phyloP scores from a whole-genome alignment of 2,888 invertebrate species.

The Tenthredo livida region DNA sequence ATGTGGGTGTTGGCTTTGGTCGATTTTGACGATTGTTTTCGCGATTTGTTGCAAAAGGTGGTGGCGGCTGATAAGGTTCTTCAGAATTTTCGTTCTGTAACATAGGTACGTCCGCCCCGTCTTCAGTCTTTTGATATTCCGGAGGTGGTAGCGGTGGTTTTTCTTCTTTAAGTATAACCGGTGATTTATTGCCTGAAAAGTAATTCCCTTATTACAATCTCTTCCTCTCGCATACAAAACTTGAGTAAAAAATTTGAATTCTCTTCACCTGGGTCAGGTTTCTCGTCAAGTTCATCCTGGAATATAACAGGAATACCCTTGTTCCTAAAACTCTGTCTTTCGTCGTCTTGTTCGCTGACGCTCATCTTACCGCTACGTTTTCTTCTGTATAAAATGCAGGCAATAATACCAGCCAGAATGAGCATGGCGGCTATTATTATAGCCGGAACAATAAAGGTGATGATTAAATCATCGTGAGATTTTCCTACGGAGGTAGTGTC shows the following conservation, averaged over 20 bases:
- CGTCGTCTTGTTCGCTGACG: constrained; percentile 89
- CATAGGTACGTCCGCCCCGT: constrained; percentile 79
- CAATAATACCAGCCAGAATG: constrained; percentile 91
- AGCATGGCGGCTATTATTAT: constrained; percentile 94
- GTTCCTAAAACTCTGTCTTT: constrained; percentile 90
- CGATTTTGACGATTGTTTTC: constrained; percentile 87
- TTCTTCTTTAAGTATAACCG: constrained; percentile 96
- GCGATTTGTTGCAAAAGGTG: constrained; percentile 88
- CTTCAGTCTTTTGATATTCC: constrained; percentile 83
- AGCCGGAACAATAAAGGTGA: constrained; percentile 94
- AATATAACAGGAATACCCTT: constrained; percentile 97
- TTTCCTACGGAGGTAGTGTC: constrained; percentile 76
- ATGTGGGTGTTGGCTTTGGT: constrained; percentile 93
- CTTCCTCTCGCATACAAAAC: background rate
- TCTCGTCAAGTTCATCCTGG: constrained; percentile 97
- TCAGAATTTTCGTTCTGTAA: constrained; percentile 78
- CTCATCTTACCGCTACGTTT: constrained; percentile 92
- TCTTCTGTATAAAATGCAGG: constrained; percentile 92
- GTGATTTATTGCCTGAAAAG: constrained; percentile 88
- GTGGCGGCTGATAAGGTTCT: constrained; percentile 95
- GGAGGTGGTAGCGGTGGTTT: constrained; percentile 95
- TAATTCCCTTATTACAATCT: constrained; percentile 31
- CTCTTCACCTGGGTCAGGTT: constrained; percentile 88
- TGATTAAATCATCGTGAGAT: constrained; percentile 84
- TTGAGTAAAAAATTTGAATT: background rate